These are phyloP conservation scores for Zaprionus lineosus DNA, from an alignment of 2,888 invertebrate genomes.

Conservation along the genomic window DNA sequence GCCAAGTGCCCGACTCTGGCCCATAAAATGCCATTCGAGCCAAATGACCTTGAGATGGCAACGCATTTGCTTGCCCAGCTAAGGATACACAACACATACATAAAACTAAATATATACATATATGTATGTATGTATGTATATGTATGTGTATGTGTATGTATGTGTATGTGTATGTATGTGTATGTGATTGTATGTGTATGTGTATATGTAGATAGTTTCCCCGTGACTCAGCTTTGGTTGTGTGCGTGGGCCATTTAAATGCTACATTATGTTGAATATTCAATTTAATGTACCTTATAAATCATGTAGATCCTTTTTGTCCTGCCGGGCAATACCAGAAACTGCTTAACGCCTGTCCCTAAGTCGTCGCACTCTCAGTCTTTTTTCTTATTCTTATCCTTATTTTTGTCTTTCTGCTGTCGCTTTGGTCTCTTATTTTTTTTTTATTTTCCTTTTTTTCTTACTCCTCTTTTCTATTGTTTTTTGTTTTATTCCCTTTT, in stretches of 20 bases:
- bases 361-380: not conserved
- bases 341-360: constrained; percentile 33
- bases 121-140: not conserved
- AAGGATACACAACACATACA: too few species aligned
- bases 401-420: too few species aligned
- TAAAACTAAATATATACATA: not conserved
- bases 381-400: not conserved
- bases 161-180: not conserved
- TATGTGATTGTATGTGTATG: not conserved
- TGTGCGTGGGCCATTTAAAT: constrained; percentile 68
- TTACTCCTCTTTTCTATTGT: too few species aligned
- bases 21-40: constrained; percentile 35
- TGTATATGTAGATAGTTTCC: constrained; percentile 37
- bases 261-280: constrained; percentile 75
- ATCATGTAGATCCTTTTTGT: constrained; percentile 66
- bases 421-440: too few species aligned
- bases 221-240: constrained; percentile 12
- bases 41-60: constrained; percentile 44
- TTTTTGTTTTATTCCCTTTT: too few species aligned
- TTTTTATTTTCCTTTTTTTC: constrained; percentile 16
- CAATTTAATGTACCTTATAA: constrained; percentile 75
- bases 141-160: not conserved
- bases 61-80: constrained; percentile 11
- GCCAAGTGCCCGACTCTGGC: constrained; percentile 18
- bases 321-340: constrained; percentile 15